Percentiles rank a stretch among this genome's conserved stretches.
These are phyloP conservation scores for Polydrusus cervinus DNA, from an alignment of 2,888 invertebrate species.

Conservation along the genomic window DNA sequence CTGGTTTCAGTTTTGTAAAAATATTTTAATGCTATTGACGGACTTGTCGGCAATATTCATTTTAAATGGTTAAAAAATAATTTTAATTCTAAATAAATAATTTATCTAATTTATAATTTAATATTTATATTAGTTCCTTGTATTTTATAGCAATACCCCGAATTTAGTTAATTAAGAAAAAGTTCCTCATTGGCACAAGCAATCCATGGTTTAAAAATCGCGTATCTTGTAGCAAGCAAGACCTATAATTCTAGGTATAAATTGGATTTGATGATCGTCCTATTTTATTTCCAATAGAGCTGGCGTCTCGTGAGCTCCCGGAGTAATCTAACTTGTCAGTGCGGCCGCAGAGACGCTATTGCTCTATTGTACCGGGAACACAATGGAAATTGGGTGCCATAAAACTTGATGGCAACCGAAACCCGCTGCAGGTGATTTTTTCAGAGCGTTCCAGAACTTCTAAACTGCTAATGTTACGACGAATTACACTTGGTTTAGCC, in stretches of 20 bases:
- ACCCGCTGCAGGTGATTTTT: constrained; percentile 37
- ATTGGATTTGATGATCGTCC: constrained; percentile 62
- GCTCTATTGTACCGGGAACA: constrained; percentile 61
- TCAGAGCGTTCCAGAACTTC: constrained; percentile 29
- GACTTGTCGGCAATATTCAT: no score
- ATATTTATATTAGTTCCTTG: no score
- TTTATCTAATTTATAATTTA: no score
- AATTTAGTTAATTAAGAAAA: background rate
- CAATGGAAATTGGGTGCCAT: constrained; percentile 61
- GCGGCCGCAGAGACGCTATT: constrained; percentile 59
- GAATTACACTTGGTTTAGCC: constrained; percentile 34
- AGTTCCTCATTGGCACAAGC: background rate
- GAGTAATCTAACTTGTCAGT: constrained; percentile 61
- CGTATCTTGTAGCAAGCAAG: constrained; percentile 40
- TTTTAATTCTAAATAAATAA: no score
- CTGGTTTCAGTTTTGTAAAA: no score
- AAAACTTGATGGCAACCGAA: constrained; percentile 60
- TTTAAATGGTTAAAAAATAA: no score
- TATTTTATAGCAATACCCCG: no score
- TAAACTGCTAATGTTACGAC: constrained; percentile 40
- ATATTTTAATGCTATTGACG: no score
- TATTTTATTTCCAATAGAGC: constrained; percentile 62
- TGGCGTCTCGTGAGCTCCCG: constrained; percentile 60
- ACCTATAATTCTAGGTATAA: constrained; percentile 61
- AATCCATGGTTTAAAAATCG: constrained; percentile 20